Base-by-base conservation (phyloP, 2,797 vertebrate species). In the Tenualosa ilisha region DNA sequence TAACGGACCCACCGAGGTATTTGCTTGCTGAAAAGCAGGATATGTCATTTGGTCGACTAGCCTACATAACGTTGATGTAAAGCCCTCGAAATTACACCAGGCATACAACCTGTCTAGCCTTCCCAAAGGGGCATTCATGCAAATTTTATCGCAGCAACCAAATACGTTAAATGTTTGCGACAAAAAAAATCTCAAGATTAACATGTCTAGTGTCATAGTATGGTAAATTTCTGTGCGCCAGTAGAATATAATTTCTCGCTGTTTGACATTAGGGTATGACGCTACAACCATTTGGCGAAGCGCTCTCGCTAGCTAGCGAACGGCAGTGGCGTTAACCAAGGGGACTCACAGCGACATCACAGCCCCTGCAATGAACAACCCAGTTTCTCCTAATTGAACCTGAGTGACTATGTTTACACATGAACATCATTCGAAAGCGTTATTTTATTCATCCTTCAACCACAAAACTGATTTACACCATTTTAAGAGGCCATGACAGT, bases 301-400 rank as follows among this genome's bases (percentile, higher is more conserved):
- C 31, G 0, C 31, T 15, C 31, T 15, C 31, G 26, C 65, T 72
- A 72, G 65, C 65, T 75, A 43, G 68, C 68, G 15, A 40, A 75
- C 68, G 15, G 68, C 68, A 43, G 68, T 75, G 13, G 68, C 17
- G 68, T 75, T 75, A 68, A 31, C 46, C 31, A 31, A 75, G 31
- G 37, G 68, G 68, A 75, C 68, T 43, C 31, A 6, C 68, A 20
- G 68, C 68, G 68, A 75, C 68, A 75, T 75, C 68, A 43, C 68
- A 75, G 13, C 68, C 68, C 68, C 68, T 75, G 68, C 68, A 75
- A 75, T 75, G 37, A 43, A 37, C 68, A 75, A 75, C 68, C 68
- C 15, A 43, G 15, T 20, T 75, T 75, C 31, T 37, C 68, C 15
- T 6, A 75, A 72, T 6, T 75, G 17, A 75, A 75, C 68, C 17